Conservation (phyloP, 2,797 vertebrate species). For the Thunnus albacares region DNA sequence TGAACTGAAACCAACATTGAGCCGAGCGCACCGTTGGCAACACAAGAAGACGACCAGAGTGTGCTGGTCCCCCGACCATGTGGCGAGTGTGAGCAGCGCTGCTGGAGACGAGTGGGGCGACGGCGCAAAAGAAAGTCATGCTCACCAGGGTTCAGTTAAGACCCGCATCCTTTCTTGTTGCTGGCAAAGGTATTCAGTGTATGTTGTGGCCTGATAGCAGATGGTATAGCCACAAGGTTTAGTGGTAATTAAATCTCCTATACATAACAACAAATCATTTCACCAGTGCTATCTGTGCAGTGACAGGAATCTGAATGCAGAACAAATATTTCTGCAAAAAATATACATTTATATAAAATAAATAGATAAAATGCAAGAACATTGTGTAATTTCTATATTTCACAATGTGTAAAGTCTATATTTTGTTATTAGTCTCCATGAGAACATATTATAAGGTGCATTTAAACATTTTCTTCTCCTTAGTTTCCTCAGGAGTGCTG, state of each 20-base stretch:
- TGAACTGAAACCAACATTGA: background rate
- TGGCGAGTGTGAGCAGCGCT: background rate
- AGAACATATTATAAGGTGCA: background rate
- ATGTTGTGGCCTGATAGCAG: background rate
- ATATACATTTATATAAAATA: too few relatives aligned
- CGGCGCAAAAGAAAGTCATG: background rate
- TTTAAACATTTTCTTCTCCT: background rate
- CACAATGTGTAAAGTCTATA: too few relatives aligned
- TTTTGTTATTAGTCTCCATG: too few relatives aligned
- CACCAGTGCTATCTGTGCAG: background rate
- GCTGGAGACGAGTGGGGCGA: background rate
- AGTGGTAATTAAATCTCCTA: background rate
- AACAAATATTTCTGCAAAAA: background rate
- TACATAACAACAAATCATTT: background rate
- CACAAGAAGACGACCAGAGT: background rate
- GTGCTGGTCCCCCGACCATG: background rate
- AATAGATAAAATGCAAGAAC: too few relatives aligned
- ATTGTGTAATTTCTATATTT: too few relatives aligned
- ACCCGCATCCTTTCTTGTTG: background rate
- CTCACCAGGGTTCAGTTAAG: background rate
- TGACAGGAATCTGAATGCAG: background rate
- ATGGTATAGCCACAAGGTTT: background rate
- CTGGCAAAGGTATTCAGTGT: background rate
- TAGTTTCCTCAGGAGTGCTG: background rate
- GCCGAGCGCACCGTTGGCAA: background rate